These are phyloP conservation scores for Amphibalanus amphitrite DNA, from an alignment of 1,140 invertebrate species.

Conservation along the genomic window DNA sequence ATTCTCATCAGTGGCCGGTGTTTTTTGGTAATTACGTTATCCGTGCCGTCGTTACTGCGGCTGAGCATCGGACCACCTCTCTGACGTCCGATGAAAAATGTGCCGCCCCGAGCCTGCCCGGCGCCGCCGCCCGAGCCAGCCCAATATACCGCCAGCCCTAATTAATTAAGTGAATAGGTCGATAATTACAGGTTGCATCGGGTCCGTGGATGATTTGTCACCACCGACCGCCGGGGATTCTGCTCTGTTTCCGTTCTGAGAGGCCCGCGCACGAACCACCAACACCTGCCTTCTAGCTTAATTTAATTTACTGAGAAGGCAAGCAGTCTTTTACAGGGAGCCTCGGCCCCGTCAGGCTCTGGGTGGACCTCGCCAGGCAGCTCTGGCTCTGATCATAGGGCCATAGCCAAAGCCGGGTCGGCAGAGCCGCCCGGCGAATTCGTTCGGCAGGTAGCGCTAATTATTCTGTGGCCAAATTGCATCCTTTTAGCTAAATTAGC, in stretches of 20 bases:
- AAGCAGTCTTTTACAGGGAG: background rate
- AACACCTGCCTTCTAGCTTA: background rate
- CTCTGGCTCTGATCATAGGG: background rate
- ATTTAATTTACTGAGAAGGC: constrained; percentile 2
- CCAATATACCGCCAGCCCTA: background rate
- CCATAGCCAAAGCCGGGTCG: background rate
- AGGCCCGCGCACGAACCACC: background rate
- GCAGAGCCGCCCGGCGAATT: background rate
- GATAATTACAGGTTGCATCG: background rate
- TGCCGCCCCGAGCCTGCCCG: background rate
- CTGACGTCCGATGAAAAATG: background rate
- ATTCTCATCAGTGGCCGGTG: background rate
- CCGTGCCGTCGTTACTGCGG: background rate
- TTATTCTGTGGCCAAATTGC: background rate
- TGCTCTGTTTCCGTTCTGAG: background rate
- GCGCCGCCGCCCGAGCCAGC: too few relatives aligned
- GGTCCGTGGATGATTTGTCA: background rate
- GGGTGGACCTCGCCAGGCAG: too few relatives aligned
- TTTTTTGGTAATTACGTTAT: background rate
- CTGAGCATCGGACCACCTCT: background rate
- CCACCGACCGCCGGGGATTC: background rate
- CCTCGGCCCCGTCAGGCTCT: background rate
- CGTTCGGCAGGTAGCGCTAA: background rate
- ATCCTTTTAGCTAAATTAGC: constrained; percentile 2
- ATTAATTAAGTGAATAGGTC: constrained; percentile 1